Evolutionary conservation across 1,140 invertebrate species (phyloP), one percentile per base, ranked within the genome.

Genomic region (Hormaphis cornu): DNA sequence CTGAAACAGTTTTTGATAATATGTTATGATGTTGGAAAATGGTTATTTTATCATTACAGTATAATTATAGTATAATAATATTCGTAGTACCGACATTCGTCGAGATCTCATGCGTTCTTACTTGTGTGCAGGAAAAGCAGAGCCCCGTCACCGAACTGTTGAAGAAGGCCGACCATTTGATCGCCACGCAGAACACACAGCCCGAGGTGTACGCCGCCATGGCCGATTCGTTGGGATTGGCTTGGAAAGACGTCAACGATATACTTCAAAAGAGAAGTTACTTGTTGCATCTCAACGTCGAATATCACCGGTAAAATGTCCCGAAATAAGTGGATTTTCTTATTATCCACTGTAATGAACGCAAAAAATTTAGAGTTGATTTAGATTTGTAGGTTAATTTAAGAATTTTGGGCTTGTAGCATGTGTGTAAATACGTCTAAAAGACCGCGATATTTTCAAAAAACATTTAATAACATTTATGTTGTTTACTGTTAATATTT

Each of bases 131-230:
- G 90, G 87, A 84, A 74, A 92, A 95, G 80, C 90, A 95, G 77
- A 90, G 88, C 76, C 91, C 93, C 53, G 91, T 95, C 71, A 89
- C 92, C 75, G 91, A 95, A 79, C 83, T 95, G 61, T 83, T 95
- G 52, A 82, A 87, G 42, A 86, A 91, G 78, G 91, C 91, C 1
- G 92, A 95, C 78, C 85, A 88, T 74, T 80, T 92, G 71, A 89
- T 92, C 71, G 85, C 86, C 22, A 87, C 85, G 6, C 89, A 94
- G 76, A 56, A 58, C 52, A 84, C 84, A 74, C 82, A 86, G 72
- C 86, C 85, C 72, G 88, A 86, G 80, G 89, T 95, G 20, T 93
- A 94, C 76, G 86, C 88, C 59, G 91, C 91, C 1, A 95, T 96
- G 93, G 91, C 91, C 12, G 89, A 93, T 76, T 90, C 89, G 20